A percentile compares a stretch with the other conserved stretches of the same genome.
These are phyloP conservation scores for Andrena fulva DNA, from an alignment of 2,888 invertebrate genomes.

Conservation along the genomic window DNA sequence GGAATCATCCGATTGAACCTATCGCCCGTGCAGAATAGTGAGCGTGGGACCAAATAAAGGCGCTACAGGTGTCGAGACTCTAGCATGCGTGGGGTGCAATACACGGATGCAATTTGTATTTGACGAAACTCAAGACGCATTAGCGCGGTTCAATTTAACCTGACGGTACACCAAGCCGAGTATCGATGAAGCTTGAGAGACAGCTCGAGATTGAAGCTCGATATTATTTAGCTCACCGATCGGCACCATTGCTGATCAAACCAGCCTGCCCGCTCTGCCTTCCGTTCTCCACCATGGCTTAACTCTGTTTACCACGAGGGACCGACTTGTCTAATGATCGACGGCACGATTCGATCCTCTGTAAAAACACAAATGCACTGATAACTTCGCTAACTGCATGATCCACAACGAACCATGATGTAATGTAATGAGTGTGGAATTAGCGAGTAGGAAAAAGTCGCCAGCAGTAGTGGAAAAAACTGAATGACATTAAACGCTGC, in stretches of 20 bases:
- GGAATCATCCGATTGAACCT: neutral
- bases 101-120: neutral
- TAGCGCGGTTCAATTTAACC: too few species aligned
- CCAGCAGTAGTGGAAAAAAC: neutral
- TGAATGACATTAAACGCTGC: neutral
- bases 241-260: slow-evolving; percentile 66
- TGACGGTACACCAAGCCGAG: neutral
- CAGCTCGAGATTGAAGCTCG: slow-evolving; percentile 1
- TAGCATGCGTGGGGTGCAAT: neutral
- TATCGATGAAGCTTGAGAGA: slow-evolving; percentile 20
- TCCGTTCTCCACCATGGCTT: slow-evolving; percentile 70
- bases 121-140: too few species aligned
- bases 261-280: slow-evolving; percentile 69
- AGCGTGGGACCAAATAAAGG: neutral
- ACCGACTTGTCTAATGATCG: slow-evolving; percentile 12
- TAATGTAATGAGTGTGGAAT: neutral
- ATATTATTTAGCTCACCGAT: slow-evolving; percentile 59
- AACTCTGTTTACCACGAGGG: neutral
- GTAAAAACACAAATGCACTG: slow-evolving; percentile 2
- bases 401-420: neutral
- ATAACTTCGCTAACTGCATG: neutral
- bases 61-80: neutral
- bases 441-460: neutral
- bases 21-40: neutral
- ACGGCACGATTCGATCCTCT: slow-evolving; percentile 1